Evolutionary conservation across 1,140 invertebrate genomes (phyloP), one percentile per base, ranked within the genome.

Genomic region (Bilobella aurantiaca): DNA sequence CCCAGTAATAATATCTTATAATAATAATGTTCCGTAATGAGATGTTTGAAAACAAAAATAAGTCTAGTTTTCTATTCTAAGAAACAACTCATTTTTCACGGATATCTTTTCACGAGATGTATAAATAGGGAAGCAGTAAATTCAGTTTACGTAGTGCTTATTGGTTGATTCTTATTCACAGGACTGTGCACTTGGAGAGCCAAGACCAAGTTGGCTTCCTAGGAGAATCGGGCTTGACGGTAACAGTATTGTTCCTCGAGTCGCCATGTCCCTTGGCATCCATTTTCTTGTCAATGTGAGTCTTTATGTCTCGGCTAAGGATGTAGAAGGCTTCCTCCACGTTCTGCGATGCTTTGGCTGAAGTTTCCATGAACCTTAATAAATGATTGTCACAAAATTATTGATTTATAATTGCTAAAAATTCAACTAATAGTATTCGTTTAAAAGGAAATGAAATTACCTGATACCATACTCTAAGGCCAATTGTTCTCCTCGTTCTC

Each of bases 221-320:
- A 5, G 16, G 65, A 2, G 37, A n/a, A 28, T 53, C 59, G 8
- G 58, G 58, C 46, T 42, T 66, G 46, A 66, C 16, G 28, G 62
- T 46, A 14, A 37, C 32, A 14, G 21, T 21, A 23, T 28, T 34
- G 23, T 25, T 46, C 42, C 62, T 3, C 27, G n/a, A 5, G 28
- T 64, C 63, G 27, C 59, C 30, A 18, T 30, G 25, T 53, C 58
- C 58, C 53, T 69, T 69, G 27, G 63, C 66, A 30, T 72, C 91
- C 87, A 94, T 83, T 86, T 93, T 93, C 76, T 93, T 93, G 81
- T 95, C 92, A 83, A 91, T 93, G 83, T 95, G 94, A 47, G 88
- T 85, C 81, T 95, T 96, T 73, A 95, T 95, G 78, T 94, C 91
- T 75, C 89, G 85, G 29, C 94, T 93, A 74, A 96, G 82, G 71